These are phyloP conservation scores for Furcifer pardalis DNA, from an alignment of 2,797 vertebrate species.

Conservation along the genomic window DNA sequence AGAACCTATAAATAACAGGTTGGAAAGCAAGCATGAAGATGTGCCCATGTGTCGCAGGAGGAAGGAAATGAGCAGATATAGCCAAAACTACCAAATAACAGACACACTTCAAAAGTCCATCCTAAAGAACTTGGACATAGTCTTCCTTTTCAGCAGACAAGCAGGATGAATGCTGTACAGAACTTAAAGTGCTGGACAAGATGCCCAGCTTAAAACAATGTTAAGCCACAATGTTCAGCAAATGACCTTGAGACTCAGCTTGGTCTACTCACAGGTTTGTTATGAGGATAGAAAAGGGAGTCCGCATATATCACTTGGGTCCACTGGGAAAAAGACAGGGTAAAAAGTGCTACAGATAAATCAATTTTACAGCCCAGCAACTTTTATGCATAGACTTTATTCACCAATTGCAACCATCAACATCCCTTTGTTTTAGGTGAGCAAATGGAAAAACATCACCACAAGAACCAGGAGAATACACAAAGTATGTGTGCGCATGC, in stretches of 20 bases:
- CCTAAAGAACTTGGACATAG: not conserved
- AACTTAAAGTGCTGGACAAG: not conserved
- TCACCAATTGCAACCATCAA: not conserved
- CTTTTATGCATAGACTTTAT: not conserved
- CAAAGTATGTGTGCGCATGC: too few relatives aligned
- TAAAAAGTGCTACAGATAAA: not conserved
- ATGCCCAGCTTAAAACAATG: not conserved
- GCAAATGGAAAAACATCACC: not conserved
- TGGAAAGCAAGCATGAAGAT: not conserved
- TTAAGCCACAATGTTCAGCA: not conserved
- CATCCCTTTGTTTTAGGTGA: not conserved
- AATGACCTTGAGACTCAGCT: not conserved
- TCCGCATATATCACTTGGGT: not conserved
- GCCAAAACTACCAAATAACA: not conserved
- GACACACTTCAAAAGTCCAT: not conserved
- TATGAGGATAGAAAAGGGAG: not conserved
- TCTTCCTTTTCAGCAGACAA: not conserved
- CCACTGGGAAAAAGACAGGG: not conserved
- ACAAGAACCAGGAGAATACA: too few relatives aligned
- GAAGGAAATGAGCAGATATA: not conserved
- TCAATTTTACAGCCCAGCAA: not conserved
- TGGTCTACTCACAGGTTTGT: not conserved
- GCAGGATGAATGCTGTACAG: not conserved
- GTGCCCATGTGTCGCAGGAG: not conserved
- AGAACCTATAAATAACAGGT: conserved; percentile 80